Base-by-base conservation (phyloP, 2,888 invertebrate species). In the Diloba caeruleocephala region DNA sequence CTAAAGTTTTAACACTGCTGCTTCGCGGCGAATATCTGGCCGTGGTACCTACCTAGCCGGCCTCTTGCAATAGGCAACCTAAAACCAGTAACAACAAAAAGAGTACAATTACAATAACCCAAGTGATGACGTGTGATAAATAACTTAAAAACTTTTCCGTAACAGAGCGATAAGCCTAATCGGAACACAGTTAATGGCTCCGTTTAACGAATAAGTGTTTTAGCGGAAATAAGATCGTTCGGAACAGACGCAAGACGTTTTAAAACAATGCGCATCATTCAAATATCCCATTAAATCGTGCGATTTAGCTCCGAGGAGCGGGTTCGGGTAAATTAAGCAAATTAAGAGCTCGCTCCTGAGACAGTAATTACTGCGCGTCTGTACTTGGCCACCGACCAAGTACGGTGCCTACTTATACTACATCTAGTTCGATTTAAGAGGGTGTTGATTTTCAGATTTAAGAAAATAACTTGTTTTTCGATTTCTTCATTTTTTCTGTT, bases 251-350 rank as follows among this genome's bases (percentile, higher is more conserved):
- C 79, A 78, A 85, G 83, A 81, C 85, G 81, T 82, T 85, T 82
- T 82, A 83, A 87, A 89, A 90, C 88, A 90, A 90, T 89, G 88
- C 86, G 81, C 84, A 84, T 90, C 88, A 86, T 89, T 90, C 88
- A 85, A 85, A 89, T 87, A 86, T 85, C 82, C 89, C 87, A 90
- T 90, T 92, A 89, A 90, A 88, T 83, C 82, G 84, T 76, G 78
- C 85, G 89, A 89, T 89, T 90, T 88, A 88, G 86, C 85, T 82
- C 79, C 76, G 78, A 78, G 75, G 78, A 84, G 79, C 79, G 81
- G 82, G 82, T 79, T 84, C 76, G 79, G 85, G 87, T 85, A 88
- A 90, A 92, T 93, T 92, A 91, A 88, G 89, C 89, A 90, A 92
- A 92, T 93, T 90, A 91, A 90, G 91, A 90, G 83, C 78, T 78